Base-by-base conservation (phyloP, 2,113 vertebrate genomes). In the Vidua chalybeata region DNA sequence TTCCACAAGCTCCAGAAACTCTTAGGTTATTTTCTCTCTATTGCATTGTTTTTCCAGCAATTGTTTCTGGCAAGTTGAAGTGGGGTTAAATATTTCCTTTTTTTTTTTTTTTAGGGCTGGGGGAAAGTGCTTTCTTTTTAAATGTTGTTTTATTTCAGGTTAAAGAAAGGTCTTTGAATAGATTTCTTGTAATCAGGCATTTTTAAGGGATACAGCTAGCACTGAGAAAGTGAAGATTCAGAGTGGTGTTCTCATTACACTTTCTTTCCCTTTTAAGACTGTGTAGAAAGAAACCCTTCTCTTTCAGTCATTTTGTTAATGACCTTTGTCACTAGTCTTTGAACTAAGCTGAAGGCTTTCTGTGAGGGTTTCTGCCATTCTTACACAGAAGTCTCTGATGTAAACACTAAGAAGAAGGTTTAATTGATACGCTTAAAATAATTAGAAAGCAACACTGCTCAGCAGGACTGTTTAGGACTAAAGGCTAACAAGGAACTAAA, bases 351-450 rank as follows among this genome's bases (percentile, higher is more conserved):
- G 73, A 61, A 91, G 61, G 84, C 28, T 56, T 96, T 96, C 64
- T 92, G 63, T 63, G 46, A 87, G 78, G 19, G 41, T 76, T 92
- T 96, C 61, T 94, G 26, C 74, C 46, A 64, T 94, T 92, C 81
- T 86, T 75, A 23, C 54, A 85, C 41, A 87, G 67, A 92, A 94
- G 43, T 22, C 87, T 96, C 93, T 96, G 95, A 97, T 94, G 78
- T 90, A 93, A 97, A 95, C 83, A 94, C 77, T 73, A 69, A 95
- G 93, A 72, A 95, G 64, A 94, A 96, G 54, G 61, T 94, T 94
- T 97, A 97, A 97, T 95, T 97, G 96, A 95, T 96, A 95, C 15
- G 61, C 83, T 95, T 93, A 94, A 96, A 97, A 96, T 96, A 97
- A 97, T 97, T 97, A 97, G 91, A 96, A 95, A 97, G 90, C 66